Conservation (phyloP, 2,888 invertebrate genomes). For the Microdon myrmicae region DNA sequence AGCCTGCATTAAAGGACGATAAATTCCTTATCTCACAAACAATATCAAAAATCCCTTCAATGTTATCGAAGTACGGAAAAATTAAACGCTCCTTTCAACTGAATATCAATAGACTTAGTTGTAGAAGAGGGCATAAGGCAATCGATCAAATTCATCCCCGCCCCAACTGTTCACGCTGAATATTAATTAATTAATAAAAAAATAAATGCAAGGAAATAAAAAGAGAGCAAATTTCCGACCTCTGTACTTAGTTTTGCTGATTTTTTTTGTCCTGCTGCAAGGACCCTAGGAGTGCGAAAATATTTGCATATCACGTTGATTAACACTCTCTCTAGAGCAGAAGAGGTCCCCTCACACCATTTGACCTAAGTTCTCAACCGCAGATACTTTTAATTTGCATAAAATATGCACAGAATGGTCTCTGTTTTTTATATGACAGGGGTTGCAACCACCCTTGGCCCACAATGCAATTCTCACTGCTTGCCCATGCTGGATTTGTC, state of each 20-base stretch:
- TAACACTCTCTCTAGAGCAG: conserved; percentile 21
- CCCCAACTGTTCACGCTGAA: conserved; percentile 28
- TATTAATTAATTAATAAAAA: conserved; percentile 35
- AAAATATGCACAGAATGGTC: conserved; percentile 30
- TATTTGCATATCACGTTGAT: conserved; percentile 48
- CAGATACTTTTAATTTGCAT: conserved; percentile 30
- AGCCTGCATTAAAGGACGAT: conserved; percentile 32
- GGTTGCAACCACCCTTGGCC: conserved; percentile 28
- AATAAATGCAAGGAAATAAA: conserved; percentile 7
- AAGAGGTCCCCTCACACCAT: conserved; percentile 4
- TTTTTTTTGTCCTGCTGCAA: too few relatives aligned
- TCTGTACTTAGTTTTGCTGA: conserved; percentile 4
- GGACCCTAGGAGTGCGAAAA: conserved; percentile 39
- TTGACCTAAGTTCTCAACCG: conserved; percentile 21
- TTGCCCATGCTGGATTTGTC: conserved; percentile 24
- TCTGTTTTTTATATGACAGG: conserved; percentile 1
- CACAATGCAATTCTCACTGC: conserved; percentile 9
- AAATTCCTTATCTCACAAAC: conserved; percentile 27
- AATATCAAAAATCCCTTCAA: conserved; percentile 1
- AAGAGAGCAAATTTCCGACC: conserved; percentile 31
- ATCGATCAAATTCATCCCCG: conserved; percentile 36
- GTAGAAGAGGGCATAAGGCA: too few relatives aligned
- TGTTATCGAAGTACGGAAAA: neutral
- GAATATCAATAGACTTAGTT: conserved; percentile 34
- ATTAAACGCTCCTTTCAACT: conserved; percentile 11